Percentiles rank a stretch among this genome's conserved stretches.
These are phyloP conservation scores for Hypanus sabinus DNA, from an alignment of 2,113 vertebrate species.

Conservation along the genomic window DNA sequence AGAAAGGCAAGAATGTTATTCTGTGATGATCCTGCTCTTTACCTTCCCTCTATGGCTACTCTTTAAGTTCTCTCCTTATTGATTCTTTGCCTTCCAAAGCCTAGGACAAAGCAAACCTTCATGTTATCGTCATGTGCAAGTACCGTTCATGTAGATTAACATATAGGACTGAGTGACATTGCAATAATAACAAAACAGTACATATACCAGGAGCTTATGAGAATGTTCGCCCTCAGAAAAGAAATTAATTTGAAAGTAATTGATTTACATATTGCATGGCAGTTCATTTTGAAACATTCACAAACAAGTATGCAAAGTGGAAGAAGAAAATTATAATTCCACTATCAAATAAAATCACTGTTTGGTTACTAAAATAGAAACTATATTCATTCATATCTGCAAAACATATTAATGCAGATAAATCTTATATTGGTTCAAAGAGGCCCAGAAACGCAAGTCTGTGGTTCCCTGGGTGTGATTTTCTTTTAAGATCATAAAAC, in stretches of 20 bases:
- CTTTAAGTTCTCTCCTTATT: not conserved
- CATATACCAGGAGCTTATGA: not conserved
- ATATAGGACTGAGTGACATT: constrained; percentile 9
- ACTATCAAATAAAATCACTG: not conserved
- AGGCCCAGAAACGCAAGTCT: too few relatives aligned
- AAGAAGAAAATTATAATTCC: not conserved
- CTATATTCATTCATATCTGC: too few relatives aligned
- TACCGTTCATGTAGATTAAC: not conserved
- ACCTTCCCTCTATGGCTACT: not conserved
- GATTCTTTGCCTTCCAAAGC: not conserved
- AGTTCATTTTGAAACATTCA: not conserved
- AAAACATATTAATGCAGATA: not conserved
- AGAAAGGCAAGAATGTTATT: not conserved
- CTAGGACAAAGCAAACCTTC: not conserved
- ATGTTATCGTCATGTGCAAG: not conserved
- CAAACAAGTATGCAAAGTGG: not conserved
- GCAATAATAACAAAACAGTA: not conserved
- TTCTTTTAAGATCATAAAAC: not conserved
- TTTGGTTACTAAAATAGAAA: not conserved
- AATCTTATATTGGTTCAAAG: too few relatives aligned
- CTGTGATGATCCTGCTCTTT: not conserved
- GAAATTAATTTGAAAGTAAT: not conserved
- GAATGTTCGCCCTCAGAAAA: not conserved
- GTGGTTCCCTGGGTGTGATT: too few relatives aligned
- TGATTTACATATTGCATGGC: not conserved